Evolutionary conservation across 2,888 invertebrate genomes (phyloP).

Genomic region (Platycheirus albimanus): DNA sequence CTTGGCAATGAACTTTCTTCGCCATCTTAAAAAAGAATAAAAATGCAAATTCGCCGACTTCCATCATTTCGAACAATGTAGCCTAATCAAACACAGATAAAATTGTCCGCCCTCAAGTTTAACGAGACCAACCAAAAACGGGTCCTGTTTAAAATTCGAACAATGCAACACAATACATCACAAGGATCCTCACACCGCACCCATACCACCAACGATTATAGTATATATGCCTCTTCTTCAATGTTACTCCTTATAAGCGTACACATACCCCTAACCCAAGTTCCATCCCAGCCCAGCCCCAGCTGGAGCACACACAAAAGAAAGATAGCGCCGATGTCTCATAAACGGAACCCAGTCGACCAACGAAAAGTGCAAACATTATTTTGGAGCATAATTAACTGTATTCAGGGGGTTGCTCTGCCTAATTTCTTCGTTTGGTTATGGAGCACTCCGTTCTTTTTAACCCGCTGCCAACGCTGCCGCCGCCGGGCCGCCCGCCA

Average conservation of each 20-base stretch:
- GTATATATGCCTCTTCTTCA: background rate
- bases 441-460: constrained; percentile 2
- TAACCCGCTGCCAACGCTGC: background rate
- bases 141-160: constrained; percentile 44
- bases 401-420: constrained; percentile 56
- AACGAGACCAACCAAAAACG: background rate
- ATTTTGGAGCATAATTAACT: constrained; percentile 73
- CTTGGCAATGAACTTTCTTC: constrained; percentile 40
- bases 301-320: constrained; percentile 6
- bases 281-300: background rate
- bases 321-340: constrained; percentile 13
- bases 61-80: constrained; percentile 58
- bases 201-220: too few species aligned
- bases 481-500: background rate
- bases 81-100: constrained; percentile 72
- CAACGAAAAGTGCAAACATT: constrained; percentile 73
- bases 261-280: background rate
- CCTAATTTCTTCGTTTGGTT: constrained; percentile 68
- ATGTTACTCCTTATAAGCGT: constrained; percentile 9
- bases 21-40: constrained; percentile 11
- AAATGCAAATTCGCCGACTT: constrained; percentile 62
- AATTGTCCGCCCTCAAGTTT: constrained; percentile 4
- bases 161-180: constrained; percentile 64
- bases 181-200: constrained; percentile 3
- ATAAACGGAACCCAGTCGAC: constrained; percentile 61